Evolutionary conservation across 2,113 vertebrate species (phyloP).

Genomic region (Drymodes brunneopygia): DNA sequence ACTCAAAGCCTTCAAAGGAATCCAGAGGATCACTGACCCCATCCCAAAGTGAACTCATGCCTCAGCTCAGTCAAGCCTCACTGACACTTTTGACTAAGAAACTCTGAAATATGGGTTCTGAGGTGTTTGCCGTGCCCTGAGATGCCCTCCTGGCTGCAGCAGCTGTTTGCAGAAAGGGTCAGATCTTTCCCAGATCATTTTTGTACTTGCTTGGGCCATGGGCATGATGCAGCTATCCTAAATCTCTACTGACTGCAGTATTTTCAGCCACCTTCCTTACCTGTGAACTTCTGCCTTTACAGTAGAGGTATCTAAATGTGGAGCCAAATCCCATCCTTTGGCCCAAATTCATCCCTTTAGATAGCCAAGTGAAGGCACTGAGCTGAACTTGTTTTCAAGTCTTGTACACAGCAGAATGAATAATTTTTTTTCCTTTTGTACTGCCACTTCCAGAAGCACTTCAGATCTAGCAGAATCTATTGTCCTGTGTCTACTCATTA

Average conservation of each 20-base stretch:
- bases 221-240: not conserved
- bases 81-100: not conserved
- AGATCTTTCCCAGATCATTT: not conserved
- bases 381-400: not conserved
- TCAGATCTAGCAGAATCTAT: not conserved
- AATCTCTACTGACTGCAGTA: not conserved
- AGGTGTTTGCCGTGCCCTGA: not conserved
- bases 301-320: not conserved
- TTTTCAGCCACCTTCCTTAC: not conserved
- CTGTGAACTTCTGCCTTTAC: not conserved
- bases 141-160: not conserved
- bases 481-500: not conserved
- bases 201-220: not conserved
- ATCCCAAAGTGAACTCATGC: accelerated
- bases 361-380: not conserved
- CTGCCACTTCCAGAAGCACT: not conserved
- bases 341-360: not conserved
- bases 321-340: not conserved
- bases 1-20: not conserved
- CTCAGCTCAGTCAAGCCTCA: not conserved
- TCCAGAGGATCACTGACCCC: not conserved
- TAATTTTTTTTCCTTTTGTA: not conserved
- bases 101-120: not conserved
- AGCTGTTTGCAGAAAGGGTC: not conserved
- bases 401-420: not conserved